Evolutionary conservation across 2,113 vertebrate genomes (phyloP).

Genomic region (Bos taurus): ARS-UCD2.0 NC_037329.1:110025001-110025500

Average conservation of each 20-base stretch:
- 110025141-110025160: not conserved
- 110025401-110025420: not conserved
- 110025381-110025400: not conserved
- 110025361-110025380: not conserved
- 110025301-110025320: not conserved
- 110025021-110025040: not conserved
- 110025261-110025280: not conserved
- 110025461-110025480: not conserved
- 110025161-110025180: not conserved
- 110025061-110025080: not conserved
- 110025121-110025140: not conserved
- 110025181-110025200: not conserved
- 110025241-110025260: not conserved
- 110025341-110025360: not conserved
- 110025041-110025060: not conserved
- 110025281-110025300: not conserved
- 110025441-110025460: not conserved
- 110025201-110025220: not conserved
- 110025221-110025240: not conserved
- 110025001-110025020: accelerated
- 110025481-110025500: not conserved
- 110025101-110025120: not conserved
- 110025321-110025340: not conserved
- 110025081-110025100: not conserved
- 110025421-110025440: not conserved